Conservation (phyloP, 2,797 vertebrate genomes). For the Rhinogobio ventralis region DNA sequence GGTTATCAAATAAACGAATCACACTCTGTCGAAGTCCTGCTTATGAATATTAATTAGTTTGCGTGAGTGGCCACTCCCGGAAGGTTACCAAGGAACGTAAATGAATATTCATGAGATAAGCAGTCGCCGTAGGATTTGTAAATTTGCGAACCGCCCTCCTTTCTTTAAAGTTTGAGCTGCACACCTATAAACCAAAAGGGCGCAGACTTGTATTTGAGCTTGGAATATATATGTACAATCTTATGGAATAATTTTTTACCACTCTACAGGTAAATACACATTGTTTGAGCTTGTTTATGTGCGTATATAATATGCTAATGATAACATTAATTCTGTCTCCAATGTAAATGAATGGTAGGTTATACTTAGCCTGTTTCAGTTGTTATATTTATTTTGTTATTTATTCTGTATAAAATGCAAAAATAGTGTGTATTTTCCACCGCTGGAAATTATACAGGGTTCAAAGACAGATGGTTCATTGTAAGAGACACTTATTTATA, state of each 20-base stretch:
- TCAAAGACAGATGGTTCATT: constrained; percentile 69
- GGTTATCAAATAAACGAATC: neutral
- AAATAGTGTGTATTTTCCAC: neutral
- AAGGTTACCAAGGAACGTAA: neutral
- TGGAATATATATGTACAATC: neutral
- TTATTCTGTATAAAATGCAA: neutral
- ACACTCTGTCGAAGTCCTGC: neutral
- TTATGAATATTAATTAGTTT: neutral
- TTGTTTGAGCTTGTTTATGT: neutral
- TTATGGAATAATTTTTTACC: constrained; percentile 27
- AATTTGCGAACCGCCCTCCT: constrained; percentile 1
- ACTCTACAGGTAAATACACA: constrained; percentile 6
- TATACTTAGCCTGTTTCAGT: neutral
- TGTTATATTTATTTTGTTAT: neutral
- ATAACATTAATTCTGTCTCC: too few species aligned
- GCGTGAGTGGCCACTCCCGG: too few species aligned
- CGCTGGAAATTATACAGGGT: constrained; percentile 30
- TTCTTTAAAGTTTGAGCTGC: constrained; percentile 31
- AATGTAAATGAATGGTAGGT: neutral
- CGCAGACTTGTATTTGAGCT: constrained; percentile 21
- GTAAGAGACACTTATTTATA: constrained; percentile 60
- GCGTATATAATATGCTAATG: neutral
- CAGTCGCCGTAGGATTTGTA: neutral
- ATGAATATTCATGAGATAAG: constrained; percentile 22
- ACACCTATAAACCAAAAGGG: neutral